Evolutionary conservation across 2,888 invertebrate genomes (phyloP).

Genomic region (Empis livida): DNA sequence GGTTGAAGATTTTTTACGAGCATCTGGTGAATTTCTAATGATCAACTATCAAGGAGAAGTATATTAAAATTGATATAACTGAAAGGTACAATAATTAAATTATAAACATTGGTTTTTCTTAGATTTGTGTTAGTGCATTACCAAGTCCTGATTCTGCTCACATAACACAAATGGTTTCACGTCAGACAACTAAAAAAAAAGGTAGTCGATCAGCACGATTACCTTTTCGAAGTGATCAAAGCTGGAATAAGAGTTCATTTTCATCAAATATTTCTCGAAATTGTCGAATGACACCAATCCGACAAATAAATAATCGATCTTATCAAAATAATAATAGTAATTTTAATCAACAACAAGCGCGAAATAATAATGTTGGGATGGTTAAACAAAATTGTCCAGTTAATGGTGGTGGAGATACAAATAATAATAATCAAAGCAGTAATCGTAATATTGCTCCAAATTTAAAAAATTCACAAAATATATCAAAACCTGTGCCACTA

Average conservation of each 20-base stretch:
- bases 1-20: conserved; percentile 47
- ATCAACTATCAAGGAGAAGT: conserved; percentile 40
- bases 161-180: conserved; percentile 26
- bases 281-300: conserved; percentile 7
- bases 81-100: no score
- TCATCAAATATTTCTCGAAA: conserved; percentile 17
- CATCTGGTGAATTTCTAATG: conserved; percentile 44
- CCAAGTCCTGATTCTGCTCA: conserved; percentile 20
- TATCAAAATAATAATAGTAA: not conserved
- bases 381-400: conserved; percentile 5
- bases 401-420: conserved; percentile 8
- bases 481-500: conserved; percentile 1
- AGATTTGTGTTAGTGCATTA: not conserved
- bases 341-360: no score
- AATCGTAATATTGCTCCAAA: conserved; percentile 10
- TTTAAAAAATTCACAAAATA: conserved; percentile 6
- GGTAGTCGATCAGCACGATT: conserved; percentile 13
- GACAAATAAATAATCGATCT: not conserved
- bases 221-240: conserved; percentile 14
- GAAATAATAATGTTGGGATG: no score
- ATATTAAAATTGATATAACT: no score
- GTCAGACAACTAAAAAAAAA: conserved; percentile 13
- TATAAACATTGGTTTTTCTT: conserved; percentile 10
- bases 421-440: conserved; percentile 14
- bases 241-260: conserved; percentile 19